Conservation (phyloP, 1,140 invertebrate genomes). For the Cherax destructor region DNA sequence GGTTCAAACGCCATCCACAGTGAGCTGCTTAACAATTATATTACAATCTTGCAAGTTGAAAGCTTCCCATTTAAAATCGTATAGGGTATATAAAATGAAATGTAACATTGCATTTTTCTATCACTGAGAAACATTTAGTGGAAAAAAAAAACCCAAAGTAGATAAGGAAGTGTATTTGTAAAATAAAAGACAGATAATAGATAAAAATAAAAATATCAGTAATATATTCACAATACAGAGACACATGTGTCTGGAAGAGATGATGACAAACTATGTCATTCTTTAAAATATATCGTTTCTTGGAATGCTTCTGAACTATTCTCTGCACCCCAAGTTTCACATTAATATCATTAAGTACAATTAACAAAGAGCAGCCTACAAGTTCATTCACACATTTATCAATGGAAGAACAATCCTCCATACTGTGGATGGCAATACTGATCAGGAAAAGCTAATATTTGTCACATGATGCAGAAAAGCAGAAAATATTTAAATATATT, state of each 20-base stretch:
- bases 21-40: no score
- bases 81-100: no score
- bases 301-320: conserved; percentile 1
- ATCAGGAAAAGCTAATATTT: not conserved
- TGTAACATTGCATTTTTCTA: no score
- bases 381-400: not conserved
- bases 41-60: no score
- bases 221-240: conserved; percentile 3
- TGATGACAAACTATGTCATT: not conserved
- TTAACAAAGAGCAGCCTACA: not conserved
- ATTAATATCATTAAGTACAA: not conserved
- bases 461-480: not conserved
- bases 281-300: not conserved
- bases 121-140: no score
- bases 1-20: no score
- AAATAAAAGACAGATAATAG: not conserved
- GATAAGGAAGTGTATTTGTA: not conserved
- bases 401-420: not conserved
- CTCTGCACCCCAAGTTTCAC: not conserved
- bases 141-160: not conserved
- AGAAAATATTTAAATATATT: not conserved
- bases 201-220: not conserved
- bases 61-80: no score
- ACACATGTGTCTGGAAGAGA: not conserved
- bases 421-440: not conserved